Base-by-base conservation (phyloP, 2,888 invertebrate species). In the Geotrupes spiniger region DNA sequence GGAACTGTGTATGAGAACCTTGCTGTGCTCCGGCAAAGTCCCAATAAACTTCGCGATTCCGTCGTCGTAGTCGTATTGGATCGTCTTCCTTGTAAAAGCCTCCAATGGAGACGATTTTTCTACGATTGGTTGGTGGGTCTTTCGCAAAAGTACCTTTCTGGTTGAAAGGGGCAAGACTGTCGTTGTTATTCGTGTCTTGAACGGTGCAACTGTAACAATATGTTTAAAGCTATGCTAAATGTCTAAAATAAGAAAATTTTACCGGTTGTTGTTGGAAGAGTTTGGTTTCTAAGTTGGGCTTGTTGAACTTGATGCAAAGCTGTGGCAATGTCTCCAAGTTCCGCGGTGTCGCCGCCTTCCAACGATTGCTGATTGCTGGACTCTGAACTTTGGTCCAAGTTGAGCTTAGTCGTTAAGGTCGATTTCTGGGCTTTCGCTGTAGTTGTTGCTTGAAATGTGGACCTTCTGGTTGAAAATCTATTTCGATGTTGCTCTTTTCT, bases 31-130 rank as follows among this genome's bases (percentile, higher is more conserved):
- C 17, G 73, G 74, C 2, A 76, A 67, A 49, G 79, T 72, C 63
- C 80, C 69, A 64, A 78, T 67, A 62, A 85, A 66, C 65, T 82
- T 73, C 11, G 71, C 69, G 48, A 80, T 78, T 12, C 78, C 79
- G 50, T 85, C 85, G 56, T 87, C 87, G 59, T 86, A 86, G 59
- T 88, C 86, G 60, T 86, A 64, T 62, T 6, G 63, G 63, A 36
- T 63, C 62, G 14, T 47, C 53, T 5, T 40, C 17, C 2, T 21
- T 3, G 21, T 21, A 21, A n/a, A n/a, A n/a, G n/a, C n/a, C n/a
- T n/a, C n/a, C n/a, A n/a, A n/a, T n/a, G n/a, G n/a, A n/a, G n/a
- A n/a, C n/a, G n/a, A n/a, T n/a, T n/a, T n/a, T n/a, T n/a, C n/a
- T n/a, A n/a, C n/a, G n/a, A n/a, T n/a, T n/a, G n/a, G n/a, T n/a